phyloP scores from a whole-genome alignment of 30 jellyfish, hydroid and myxozoan species.

The Hydra vulgaris region DNA sequence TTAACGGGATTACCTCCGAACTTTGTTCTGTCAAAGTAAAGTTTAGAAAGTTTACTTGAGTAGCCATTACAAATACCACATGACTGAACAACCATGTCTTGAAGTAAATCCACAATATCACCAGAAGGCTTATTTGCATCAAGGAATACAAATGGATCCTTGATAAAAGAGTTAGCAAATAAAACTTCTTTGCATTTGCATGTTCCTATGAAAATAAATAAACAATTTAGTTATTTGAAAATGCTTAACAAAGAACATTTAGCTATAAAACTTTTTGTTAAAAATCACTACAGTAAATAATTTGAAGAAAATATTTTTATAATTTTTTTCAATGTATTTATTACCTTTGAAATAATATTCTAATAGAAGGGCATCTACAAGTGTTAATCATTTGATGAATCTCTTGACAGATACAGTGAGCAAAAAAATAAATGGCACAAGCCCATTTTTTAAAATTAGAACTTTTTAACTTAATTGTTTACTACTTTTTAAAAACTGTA shows the following conservation, averaged over 20 bases:
- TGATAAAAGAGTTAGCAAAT: conserved; percentile 3
- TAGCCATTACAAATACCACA: conserved; percentile 27
- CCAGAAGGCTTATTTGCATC: conserved; percentile 8
- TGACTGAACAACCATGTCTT: conserved; percentile 15
- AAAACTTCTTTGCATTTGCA: conserved; percentile 11
- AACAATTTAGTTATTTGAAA: not conserved
- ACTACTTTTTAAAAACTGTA: too few relatives aligned
- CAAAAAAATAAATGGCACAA: too few relatives aligned
- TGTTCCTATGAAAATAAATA: conserved; percentile 10
- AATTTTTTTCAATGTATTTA: too few relatives aligned
- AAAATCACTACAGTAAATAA: too few relatives aligned
- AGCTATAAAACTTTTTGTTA: not conserved
- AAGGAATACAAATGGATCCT: not conserved
- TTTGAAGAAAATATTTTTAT: too few relatives aligned
- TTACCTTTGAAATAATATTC: too few relatives aligned
- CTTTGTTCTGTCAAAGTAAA: conserved; percentile 15
- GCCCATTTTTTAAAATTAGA: too few relatives aligned
- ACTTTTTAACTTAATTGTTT: too few relatives aligned
- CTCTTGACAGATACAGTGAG: too few relatives aligned
- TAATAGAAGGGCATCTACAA: too few relatives aligned
- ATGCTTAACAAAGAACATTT: not conserved
- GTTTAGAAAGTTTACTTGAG: not conserved
- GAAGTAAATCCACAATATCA: conserved; percentile 7
- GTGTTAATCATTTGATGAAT: too few relatives aligned
- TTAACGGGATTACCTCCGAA: conserved; percentile 22